Percentiles rank a stretch among this genome's conserved stretches.
Conservation (phyloP, 2,888 invertebrate genomes). For the Drosophila eohydei region DNA sequence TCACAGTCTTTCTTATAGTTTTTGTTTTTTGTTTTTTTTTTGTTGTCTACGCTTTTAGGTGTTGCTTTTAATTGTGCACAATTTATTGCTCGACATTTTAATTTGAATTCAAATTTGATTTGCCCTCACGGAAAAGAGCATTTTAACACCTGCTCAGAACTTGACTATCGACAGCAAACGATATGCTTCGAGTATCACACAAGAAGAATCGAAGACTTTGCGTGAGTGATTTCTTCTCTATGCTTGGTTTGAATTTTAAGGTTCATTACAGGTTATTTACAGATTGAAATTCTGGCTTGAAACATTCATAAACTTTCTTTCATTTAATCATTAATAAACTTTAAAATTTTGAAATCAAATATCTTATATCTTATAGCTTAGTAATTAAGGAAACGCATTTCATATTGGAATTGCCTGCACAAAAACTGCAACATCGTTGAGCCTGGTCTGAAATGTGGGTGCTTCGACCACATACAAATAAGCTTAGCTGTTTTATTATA, state of each 20-base stretch:
- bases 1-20: conserved; percentile 8
- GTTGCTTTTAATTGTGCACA: conserved; percentile 70
- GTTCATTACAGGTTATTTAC: not conserved
- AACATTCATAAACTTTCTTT: not conserved
- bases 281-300: not conserved
- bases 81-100: conserved; percentile 65
- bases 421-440: no score
- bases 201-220: not conserved
- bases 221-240: not conserved
- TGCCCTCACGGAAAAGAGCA: conserved; percentile 24
- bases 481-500: no score
- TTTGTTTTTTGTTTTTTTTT: not conserved
- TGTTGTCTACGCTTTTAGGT: conserved; percentile 27
- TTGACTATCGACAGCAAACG: conserved; percentile 19
- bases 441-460: no score
- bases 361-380: no score
- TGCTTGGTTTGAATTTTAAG: not conserved
- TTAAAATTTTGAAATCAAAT: no score
- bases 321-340: no score
- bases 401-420: no score
- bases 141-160: conserved; percentile 26
- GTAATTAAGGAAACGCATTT: no score
- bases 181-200: not conserved
- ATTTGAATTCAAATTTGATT: conserved; percentile 56
- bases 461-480: no score